Base-by-base conservation (phyloP, 2,888 invertebrate species). In the Eupithecia abbreviata region DNA sequence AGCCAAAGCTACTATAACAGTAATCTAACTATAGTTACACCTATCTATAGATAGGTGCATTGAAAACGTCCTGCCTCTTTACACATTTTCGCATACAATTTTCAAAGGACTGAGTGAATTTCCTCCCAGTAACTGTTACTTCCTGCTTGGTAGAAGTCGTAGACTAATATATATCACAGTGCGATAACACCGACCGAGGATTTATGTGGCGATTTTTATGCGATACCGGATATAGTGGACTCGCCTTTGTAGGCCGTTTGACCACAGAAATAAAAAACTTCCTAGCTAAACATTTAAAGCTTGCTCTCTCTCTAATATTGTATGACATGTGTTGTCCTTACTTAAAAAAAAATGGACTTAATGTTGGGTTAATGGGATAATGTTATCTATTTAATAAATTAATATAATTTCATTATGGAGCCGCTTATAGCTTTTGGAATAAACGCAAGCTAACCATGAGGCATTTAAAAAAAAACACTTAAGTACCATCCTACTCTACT, bases 91-190 rank as follows among this genome's bases (percentile, higher is more conserved):
- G n/a, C 42, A 3, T 18, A 55, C 65, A 41, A 41, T 30, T 66
- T 42, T 3, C 45, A 15, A 45, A n/a, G 18, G 43, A 10, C 68
- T 2, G 30, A 77, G 75, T 77, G 75, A 70, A 71, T 58, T 67
- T 71, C 47, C 42, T 41, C 10, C 2, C 4, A 45, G 42, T 18
- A 15, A 77, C 73, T 49, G 69, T 66, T 73, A 73, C 67, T 70
- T 71, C 58, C 49, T 62, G 75, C 62, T 30, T 45, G 77, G 65
- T 77, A 77, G 49, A 89, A 90, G 90, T 93, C 90, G 82, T 85
- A 86, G 86, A 85, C 89, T 91, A 88, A 90, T 90, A 89, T 92
- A 90, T 90, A 91, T 91, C 89, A 90, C 85, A 83, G 80, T 77
- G 79, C 88, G 91, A 91, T 92, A 91, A 90, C 85, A 88, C 84